Evolutionary conservation across 2,888 invertebrate genomes (phyloP), one percentile per base, ranked within the genome.

Genomic region (Neoascia interrupta): DNA sequence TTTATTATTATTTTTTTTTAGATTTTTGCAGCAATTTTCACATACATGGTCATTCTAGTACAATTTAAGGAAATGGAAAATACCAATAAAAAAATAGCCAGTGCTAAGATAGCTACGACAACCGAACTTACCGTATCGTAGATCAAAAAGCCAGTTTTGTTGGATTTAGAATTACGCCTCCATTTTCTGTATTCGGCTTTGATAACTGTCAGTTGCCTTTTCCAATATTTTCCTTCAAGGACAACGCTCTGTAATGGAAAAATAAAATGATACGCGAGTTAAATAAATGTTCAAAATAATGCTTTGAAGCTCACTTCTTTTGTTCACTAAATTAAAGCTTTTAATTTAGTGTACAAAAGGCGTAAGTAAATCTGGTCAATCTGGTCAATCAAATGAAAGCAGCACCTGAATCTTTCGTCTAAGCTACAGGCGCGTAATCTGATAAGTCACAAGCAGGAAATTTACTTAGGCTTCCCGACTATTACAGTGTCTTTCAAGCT

Each of bases 171-270:
- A 84, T 88, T 87, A 83, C 86, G 94, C 81, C 99, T 93, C 99
- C 99, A 99, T 94, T 97, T 97, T 91, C 98, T 97, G 91, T 99
- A 99, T 90, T 99, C 99, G 79, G 98, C 97, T 85, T 97, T 97
- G 53, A 99, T 97, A 39, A 98, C 98, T 83, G 97, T 96, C 82
- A 97, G 92, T 89, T 97, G 94, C 85, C 99, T 91, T 90, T 99
- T 99, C 99, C 99, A 99, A 90, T 99, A 99, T 91, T 99, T 99
- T 68, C 99, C 99, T 91, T 99, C 99, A 87, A 99, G 91, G 82
- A 99, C 97, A 79, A 97, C 96, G 84, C 98, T 97, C 98, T 98
- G 89, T 84, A 90, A 86, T 49, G 76, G 4, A 47, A 21, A 28
- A 60, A 19, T 37, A 26, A 39, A 70, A 11, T 64, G 5, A 8